These are phyloP conservation scores for Cyphomyrus plagiostoma DNA, from an alignment of 2,113 vertebrate genomes.

Conservation along the genomic window DNA sequence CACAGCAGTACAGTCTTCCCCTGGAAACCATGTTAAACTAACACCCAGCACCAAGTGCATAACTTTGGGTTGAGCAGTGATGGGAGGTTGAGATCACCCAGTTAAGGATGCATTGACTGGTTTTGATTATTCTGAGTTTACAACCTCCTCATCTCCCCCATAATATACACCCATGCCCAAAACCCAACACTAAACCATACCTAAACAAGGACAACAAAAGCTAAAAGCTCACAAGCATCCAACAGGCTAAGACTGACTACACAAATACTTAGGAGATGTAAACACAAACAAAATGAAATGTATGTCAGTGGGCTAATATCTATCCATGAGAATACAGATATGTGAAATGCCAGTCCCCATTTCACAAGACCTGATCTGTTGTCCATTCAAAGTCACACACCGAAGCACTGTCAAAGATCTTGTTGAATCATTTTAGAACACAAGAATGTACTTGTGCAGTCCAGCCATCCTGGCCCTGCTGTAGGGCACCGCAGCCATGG, in stretches of 20 bases:
- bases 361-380: neutral
- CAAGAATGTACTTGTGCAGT: neutral
- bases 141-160: neutral
- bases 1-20: neutral
- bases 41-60: neutral
- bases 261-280: neutral
- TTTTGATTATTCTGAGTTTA: neutral
- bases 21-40: neutral
- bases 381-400: constrained; percentile 21
- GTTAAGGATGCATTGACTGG: neutral
- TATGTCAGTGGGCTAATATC: neutral
- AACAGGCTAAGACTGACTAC: neutral
- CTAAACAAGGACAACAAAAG: constrained; percentile 9
- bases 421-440: neutral
- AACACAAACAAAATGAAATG: neutral
- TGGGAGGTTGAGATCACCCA: neutral
- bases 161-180: neutral
- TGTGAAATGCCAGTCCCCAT: neutral
- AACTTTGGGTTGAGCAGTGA: neutral
- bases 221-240: constrained; percentile 1
- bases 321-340: neutral
- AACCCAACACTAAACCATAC: neutral
- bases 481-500: neutral
- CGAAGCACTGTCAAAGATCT: neutral
- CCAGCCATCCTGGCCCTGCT: neutral